Evolutionary conservation across 2,888 invertebrate genomes (phyloP).

Genomic region (Hipparchia sbordonii): DNA sequence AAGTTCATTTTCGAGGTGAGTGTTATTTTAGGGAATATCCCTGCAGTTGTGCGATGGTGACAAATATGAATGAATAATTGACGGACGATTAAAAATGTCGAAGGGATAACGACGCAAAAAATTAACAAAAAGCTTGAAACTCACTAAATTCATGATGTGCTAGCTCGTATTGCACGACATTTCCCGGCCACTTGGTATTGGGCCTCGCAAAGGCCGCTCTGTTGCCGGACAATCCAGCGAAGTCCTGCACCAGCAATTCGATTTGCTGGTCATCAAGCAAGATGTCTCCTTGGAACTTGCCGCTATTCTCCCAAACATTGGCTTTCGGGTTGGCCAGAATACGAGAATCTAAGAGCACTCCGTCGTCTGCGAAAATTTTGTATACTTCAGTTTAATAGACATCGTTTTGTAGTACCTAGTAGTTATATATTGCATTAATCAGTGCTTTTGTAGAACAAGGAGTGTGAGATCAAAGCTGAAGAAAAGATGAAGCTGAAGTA

Average conservation of each 20-base stretch:
- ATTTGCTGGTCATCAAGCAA: slow-evolving; percentile 66
- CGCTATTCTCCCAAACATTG: slow-evolving; percentile 66
- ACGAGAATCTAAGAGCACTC: slow-evolving; percentile 47
- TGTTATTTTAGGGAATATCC: no score
- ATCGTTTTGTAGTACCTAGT: no score
- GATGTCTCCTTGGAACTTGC: slow-evolving; percentile 70
- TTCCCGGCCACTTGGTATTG: slow-evolving; percentile 63
- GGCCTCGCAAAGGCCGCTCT: slow-evolving; percentile 64
- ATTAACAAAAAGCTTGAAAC: slow-evolving; percentile 32
- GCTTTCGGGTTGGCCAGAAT: slow-evolving; percentile 44
- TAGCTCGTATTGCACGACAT: slow-evolving; percentile 66
- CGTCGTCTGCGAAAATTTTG: slow-evolving; percentile 47
- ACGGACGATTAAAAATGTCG: no score
- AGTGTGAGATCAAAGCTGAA: no score
- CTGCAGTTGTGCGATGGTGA: no score
- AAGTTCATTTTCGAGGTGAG: no score
- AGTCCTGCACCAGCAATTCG: slow-evolving; percentile 62
- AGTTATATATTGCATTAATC: no score
- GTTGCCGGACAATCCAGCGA: slow-evolving; percentile 50
- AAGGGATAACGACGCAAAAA: no score
- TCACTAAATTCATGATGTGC: slow-evolving; percentile 65
- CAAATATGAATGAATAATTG: no score
- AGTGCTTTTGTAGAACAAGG: no score
- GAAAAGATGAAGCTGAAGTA: no score
- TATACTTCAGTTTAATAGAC: neutral